phyloP scores from a whole-genome alignment of 1,140 invertebrate genomes.

The Ditylenchus dipsaci region DNA sequence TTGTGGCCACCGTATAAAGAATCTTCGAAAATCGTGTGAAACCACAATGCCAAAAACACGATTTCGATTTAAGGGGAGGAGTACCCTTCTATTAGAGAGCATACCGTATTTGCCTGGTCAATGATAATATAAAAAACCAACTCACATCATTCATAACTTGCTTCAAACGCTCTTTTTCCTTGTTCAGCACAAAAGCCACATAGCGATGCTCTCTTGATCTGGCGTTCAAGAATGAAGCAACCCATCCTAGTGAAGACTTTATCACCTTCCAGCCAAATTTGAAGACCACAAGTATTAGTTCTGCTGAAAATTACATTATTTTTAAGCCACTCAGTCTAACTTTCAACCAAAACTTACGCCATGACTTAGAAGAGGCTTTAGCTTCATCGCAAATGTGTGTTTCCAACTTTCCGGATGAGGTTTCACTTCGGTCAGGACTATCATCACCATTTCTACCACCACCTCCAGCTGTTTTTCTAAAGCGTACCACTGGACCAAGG shows the following conservation, averaged over 20 bases:
- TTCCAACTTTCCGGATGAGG: background rate
- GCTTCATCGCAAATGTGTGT: conserved; percentile 2
- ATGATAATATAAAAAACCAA: background rate
- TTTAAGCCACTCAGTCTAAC: too few species aligned
- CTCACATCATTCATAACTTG: conserved; percentile 42
- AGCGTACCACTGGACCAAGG: background rate
- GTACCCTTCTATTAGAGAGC: too few species aligned
- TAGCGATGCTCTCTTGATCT: conserved; percentile 55
- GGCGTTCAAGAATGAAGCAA: conserved; percentile 48
- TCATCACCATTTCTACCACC: background rate
- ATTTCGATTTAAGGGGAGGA: too few species aligned
- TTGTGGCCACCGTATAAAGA: too few species aligned
- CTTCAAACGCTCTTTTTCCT: conserved; percentile 55
- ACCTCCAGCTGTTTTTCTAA: background rate
- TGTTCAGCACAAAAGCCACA: conserved; percentile 52
- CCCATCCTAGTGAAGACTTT: conserved; percentile 30
- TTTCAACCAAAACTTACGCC: background rate
- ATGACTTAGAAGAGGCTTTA: conserved; percentile 2
- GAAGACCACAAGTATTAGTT: conserved; percentile 19
- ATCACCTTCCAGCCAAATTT: conserved; percentile 41
- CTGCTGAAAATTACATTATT: background rate
- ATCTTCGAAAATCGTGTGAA: too few species aligned
- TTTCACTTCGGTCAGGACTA: background rate
- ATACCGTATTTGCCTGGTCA: background rate
- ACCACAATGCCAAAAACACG: too few species aligned